These are phyloP conservation scores for Torymus auratus DNA, from an alignment of 2,888 invertebrate genomes.

Conservation along the genomic window DNA sequence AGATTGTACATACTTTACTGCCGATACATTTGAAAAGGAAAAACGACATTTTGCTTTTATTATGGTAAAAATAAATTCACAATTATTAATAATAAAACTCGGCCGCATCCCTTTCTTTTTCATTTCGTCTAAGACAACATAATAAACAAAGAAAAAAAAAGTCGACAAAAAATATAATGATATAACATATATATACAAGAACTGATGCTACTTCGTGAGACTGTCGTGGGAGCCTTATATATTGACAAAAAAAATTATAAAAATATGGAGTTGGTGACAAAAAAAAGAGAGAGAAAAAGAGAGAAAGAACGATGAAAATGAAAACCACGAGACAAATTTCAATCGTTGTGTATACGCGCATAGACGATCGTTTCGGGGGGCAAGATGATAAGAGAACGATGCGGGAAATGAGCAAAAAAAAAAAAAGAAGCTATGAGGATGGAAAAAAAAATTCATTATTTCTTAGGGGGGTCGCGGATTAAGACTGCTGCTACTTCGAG, in stretches of 20 bases:
- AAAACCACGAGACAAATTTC: conserved; percentile 15
- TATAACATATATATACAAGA: conserved; percentile 62
- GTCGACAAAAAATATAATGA: conserved; percentile 14
- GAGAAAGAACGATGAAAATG: conserved; percentile 26
- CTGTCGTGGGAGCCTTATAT: conserved; percentile 70
- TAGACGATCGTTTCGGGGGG: conserved; percentile 52
- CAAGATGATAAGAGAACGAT: neutral
- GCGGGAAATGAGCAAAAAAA: no score
- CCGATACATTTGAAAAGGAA: conserved; percentile 53
- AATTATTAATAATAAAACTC: conserved; percentile 56
- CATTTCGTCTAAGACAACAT: conserved; percentile 16
- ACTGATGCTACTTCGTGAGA: conserved; percentile 70
- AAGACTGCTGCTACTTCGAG: conserved; percentile 62
- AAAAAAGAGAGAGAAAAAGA: neutral
- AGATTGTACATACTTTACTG: conserved; percentile 61
- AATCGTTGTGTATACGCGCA: conserved; percentile 51
- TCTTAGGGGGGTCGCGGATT: conserved; percentile 60
- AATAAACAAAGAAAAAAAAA: no score
- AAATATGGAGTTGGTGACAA: conserved; percentile 29
- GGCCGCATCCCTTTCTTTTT: conserved; percentile 50
- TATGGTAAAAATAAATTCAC: conserved; percentile 59
- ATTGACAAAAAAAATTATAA: conserved; percentile 48
- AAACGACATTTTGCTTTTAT: conserved; percentile 56
- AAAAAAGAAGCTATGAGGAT: no score
- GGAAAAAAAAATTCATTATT: conserved; percentile 52